phyloP scores from a whole-genome alignment of 2,888 invertebrate genomes.

The Sclerodermus sp. region DNA sequence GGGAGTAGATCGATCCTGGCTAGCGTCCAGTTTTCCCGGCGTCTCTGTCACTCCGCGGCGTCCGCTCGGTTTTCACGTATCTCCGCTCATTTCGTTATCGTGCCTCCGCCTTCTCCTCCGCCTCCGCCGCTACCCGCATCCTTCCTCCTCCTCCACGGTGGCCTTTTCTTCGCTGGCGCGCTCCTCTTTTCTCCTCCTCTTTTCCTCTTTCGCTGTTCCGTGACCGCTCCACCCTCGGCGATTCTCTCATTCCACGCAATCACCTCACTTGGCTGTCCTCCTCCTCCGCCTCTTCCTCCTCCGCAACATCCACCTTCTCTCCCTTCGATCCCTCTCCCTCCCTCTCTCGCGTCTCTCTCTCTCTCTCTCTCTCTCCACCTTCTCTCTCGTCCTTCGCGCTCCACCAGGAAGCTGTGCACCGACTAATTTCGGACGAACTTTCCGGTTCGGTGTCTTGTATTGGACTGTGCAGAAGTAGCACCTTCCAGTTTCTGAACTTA shows the following conservation, averaged over 20 bases:
- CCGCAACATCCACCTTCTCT: slow-evolving; percentile 27
- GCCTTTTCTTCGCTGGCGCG: slow-evolving; percentile 12
- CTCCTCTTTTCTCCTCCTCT: slow-evolving; percentile 13
- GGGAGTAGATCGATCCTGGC: too few relatives aligned
- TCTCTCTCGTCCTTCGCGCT: neutral
- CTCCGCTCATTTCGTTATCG: slow-evolving; percentile 38
- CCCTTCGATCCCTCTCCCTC: slow-evolving; percentile 24
- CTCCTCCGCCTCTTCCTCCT: too few relatives aligned
- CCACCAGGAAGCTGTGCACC: neutral
- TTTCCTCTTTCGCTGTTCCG: slow-evolving; percentile 19
- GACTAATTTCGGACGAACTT: slow-evolving; percentile 41
- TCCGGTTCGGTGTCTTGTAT: slow-evolving; percentile 57
- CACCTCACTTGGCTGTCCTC: slow-evolving; percentile 8
- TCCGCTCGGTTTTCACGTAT: slow-evolving; percentile 19
- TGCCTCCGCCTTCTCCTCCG: slow-evolving; percentile 31
- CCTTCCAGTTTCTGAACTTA: slow-evolving; percentile 57
- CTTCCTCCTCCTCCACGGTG: slow-evolving; percentile 5
- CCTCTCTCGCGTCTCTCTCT: slow-evolving; percentile 6
- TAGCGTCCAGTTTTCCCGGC: neutral
- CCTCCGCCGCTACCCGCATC: slow-evolving; percentile 17
- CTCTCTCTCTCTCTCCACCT: slow-evolving; percentile 9
- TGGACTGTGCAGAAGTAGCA: slow-evolving; percentile 56
- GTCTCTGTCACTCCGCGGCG: neutral
- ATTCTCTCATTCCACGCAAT: slow-evolving; percentile 13
- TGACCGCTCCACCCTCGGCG: slow-evolving; percentile 6